A percentile compares a stretch with the other conserved stretches of the same genome.
Conservation (phyloP, 1,140 invertebrate species). For the Penaeus vannamei region DNA sequence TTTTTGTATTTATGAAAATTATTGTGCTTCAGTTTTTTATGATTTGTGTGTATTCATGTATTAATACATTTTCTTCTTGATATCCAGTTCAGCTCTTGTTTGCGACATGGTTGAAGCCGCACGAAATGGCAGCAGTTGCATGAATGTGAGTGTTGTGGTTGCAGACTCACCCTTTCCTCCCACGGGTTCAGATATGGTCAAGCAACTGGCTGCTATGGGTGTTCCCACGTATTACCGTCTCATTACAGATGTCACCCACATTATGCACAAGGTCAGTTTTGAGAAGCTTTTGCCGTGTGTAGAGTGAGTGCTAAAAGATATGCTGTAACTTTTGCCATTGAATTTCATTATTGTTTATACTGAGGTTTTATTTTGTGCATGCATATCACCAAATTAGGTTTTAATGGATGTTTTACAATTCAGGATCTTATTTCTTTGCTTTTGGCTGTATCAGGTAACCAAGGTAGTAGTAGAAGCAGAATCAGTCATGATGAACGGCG, state of each 20-base stretch:
- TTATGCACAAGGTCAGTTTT: slow-evolving; percentile 55
- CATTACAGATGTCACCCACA: slow-evolving; percentile 56
- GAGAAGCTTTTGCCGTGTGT: background rate
- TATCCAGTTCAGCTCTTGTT: slow-evolving; percentile 53
- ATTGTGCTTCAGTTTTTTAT: too few relatives aligned
- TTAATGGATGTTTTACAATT: too few relatives aligned
- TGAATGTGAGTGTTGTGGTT: slow-evolving; percentile 55
- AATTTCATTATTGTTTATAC: too few relatives aligned
- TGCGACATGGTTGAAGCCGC: slow-evolving; percentile 51
- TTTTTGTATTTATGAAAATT: too few relatives aligned
- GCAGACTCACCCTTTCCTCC: slow-evolving; percentile 53
- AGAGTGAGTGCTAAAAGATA: too few relatives aligned
- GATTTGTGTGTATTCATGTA: too few relatives aligned
- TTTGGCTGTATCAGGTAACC: slow-evolving; percentile 34
- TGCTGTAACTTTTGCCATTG: too few relatives aligned
- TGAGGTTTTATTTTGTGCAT: too few relatives aligned
- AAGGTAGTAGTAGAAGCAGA: slow-evolving; percentile 63
- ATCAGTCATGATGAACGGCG: slow-evolving; percentile 63
- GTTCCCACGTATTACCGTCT: slow-evolving; percentile 54
- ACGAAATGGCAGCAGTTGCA: background rate
- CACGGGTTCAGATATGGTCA: slow-evolving; percentile 44
- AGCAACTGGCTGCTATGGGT: slow-evolving; percentile 13
- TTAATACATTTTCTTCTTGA: background rate
- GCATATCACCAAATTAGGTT: too few relatives aligned
- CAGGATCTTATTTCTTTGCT: too few relatives aligned